A percentile compares a stretch with the other conserved stretches of the same genome.
Evolutionary conservation across 64 coral and sea anemone species (phyloP).

Genomic region (Porites lutea): DNA sequence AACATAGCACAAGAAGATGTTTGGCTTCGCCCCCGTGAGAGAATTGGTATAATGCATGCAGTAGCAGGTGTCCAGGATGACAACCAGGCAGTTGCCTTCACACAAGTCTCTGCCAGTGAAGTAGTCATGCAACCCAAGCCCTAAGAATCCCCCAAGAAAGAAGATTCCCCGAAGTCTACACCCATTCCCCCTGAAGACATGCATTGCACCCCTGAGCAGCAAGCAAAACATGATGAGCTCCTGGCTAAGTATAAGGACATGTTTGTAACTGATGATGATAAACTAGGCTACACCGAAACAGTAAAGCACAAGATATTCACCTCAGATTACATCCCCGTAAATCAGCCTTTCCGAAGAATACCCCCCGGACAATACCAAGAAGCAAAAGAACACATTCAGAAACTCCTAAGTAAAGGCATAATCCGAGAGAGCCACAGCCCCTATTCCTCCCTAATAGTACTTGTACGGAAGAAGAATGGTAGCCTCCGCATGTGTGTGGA

Average conservation of each 20-base stretch:
- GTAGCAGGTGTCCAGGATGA: slow-evolving; percentile 22
- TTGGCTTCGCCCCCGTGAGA: slow-evolving; percentile 30
- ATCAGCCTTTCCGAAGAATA: slow-evolving; percentile 49
- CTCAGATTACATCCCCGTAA: slow-evolving; percentile 27
- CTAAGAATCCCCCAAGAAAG: neutral
- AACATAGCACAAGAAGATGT: slow-evolving; percentile 57
- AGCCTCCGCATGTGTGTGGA: slow-evolving; percentile 20
- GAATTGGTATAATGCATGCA: slow-evolving; percentile 32
- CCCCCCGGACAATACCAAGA: slow-evolving; percentile 71
- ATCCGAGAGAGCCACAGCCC: slow-evolving; percentile 57
- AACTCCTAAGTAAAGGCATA: slow-evolving; percentile 6
- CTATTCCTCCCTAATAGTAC: slow-evolving; percentile 28
- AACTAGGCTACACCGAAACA: slow-evolving; percentile 46
- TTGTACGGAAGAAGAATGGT: slow-evolving; percentile 59
- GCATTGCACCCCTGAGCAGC: neutral
- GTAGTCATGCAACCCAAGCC: slow-evolving; percentile 4
- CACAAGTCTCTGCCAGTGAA: slow-evolving; percentile 9
- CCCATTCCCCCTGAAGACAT: neutral
- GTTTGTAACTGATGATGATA: slow-evolving; percentile 29
- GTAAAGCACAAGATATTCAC: slow-evolving; percentile 44
- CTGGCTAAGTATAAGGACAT: slow-evolving; percentile 8
- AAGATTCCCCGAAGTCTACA: neutral
- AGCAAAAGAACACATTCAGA: slow-evolving; percentile 49
- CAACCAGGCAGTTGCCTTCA: slow-evolving; percentile 12
- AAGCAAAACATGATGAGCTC: neutral